Evolutionary conservation across 2,113 vertebrate genomes (phyloP), one percentile per base, ranked within the genome.

Genomic region (Miniopterus natalensis): DNA sequence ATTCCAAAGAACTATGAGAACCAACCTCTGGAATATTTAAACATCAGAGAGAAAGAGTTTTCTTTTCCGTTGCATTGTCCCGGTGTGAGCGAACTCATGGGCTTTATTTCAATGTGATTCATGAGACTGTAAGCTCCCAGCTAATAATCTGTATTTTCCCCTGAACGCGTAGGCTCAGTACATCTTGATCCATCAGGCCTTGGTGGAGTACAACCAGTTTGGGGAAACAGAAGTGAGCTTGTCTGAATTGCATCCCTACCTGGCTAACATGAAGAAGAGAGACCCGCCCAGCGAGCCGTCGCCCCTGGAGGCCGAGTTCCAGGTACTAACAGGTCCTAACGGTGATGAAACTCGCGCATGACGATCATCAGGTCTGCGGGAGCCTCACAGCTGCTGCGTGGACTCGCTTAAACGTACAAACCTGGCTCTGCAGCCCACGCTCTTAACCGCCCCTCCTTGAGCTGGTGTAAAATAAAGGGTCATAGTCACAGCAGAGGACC

Each of bases 201-300:
- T 99, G 96, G 98, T 99, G 95, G 99, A 99, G 94, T 99, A 99
- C 96, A 99, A 99, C 95, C 99, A 99, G 97, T 99, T 99, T 96
- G 99, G 99, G 42, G 99, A 99, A 96, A 99, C 99, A 0, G 99
- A 99, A 98, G 96, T 99, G 96, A 75, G 10, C 47, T 96, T 99
- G 97, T 95, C 98, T 27, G 99, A 99, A 83, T 97, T 99, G 25
- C 99, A 99, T 85, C 97, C 98, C 49, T 98, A 95, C 0, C 97
- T 99, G 70, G 98, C 89, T 45, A 98, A 98, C 13, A 97, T 99
- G 93, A 99, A 98, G 97, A 98, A 98, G 42, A 98, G 92, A 66
- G 99, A 98, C 83, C 93, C 97, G 0, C 97, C 92, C 0, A 98
- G 87, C 29, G 99, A 99, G 5, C 96, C 98, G 12, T 98, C 98